Conservation (phyloP, 2,113 vertebrate species). For the Ornithorhynchus anatinus region DNA sequence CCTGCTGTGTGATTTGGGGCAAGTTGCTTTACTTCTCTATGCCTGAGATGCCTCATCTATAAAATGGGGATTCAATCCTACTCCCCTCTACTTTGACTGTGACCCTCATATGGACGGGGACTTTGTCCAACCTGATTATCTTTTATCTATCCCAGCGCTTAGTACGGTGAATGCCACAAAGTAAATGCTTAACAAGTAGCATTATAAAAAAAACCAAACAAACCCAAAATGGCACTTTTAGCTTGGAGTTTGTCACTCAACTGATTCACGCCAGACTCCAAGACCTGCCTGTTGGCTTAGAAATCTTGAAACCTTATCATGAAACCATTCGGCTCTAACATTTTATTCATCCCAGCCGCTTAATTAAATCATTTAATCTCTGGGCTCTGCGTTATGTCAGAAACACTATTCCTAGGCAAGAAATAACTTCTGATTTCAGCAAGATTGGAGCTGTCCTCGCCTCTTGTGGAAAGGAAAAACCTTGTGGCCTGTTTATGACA, state of each 20-base stretch:
- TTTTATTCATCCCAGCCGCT: background rate
- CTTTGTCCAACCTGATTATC: too few species aligned
- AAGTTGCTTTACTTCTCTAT: too few species aligned
- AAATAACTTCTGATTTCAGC: background rate
- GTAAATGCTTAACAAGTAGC: too few species aligned
- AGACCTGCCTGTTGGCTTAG: background rate
- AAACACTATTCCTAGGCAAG: background rate
- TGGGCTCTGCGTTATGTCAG: background rate
- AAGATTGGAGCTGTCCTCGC: accelerated
- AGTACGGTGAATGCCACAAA: too few species aligned
- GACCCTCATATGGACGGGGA: too few species aligned
- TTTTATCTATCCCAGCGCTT: too few species aligned
- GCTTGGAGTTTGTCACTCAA: background rate
- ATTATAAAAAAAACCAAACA: background rate
- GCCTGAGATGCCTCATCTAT: too few species aligned
- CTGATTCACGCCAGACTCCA: background rate
- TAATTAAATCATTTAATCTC: constrained; percentile 15
- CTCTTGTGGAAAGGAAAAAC: background rate
- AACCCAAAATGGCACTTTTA: accelerated
- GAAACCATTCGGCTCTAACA: background rate
- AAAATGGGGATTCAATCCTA: too few species aligned
- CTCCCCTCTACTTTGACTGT: too few species aligned
- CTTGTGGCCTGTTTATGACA: background rate
- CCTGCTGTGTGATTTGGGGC: too few species aligned
- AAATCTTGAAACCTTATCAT: background rate